Conservation (phyloP, 2,113 vertebrate genomes). For the Hippocampus comes region DNA sequence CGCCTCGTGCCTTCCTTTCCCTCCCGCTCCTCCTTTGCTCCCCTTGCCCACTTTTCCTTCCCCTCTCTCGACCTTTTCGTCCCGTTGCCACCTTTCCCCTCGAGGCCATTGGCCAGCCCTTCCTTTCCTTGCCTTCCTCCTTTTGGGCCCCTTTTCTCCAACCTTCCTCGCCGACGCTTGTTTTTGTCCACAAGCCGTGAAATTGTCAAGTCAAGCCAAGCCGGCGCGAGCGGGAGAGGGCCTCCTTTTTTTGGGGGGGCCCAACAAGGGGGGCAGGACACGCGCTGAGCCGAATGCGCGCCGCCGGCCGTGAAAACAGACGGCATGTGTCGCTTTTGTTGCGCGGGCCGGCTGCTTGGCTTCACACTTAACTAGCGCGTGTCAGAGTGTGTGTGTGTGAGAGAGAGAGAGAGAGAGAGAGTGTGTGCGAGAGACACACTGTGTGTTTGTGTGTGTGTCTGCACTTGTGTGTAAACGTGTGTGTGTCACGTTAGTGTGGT, state of each 20-base stretch:
- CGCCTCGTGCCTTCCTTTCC: too few species aligned
- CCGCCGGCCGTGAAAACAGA: conserved; percentile 64
- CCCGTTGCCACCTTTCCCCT: too few species aligned
- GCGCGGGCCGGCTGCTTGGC: conserved; percentile 62
- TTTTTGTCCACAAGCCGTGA: conserved; percentile 38
- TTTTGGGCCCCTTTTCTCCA: neutral
- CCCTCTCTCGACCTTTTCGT: too few species aligned
- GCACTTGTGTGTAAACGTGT: neutral
- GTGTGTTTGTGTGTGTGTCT: neutral
- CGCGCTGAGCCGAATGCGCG: conserved; percentile 67
- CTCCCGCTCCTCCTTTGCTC: too few species aligned
- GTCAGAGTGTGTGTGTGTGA: conserved; percentile 7
- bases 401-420: conserved; percentile 10
- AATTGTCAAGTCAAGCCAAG: conserved; percentile 50
- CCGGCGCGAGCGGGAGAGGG: conserved; percentile 19
- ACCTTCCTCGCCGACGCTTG: neutral
- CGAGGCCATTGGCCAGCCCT: too few species aligned
- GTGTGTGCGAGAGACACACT: neutral
- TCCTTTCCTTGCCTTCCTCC: neutral
- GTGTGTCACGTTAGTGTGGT: too few species aligned
- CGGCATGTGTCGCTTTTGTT: conserved; percentile 75
- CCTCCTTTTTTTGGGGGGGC: conserved; percentile 59
- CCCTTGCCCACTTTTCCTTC: too few species aligned
- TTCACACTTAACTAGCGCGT: conserved; percentile 64
- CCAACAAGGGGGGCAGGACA: conserved; percentile 29